Conservation (phyloP, 1,140 invertebrate genomes). For the Nasonia giraulti region DNA sequence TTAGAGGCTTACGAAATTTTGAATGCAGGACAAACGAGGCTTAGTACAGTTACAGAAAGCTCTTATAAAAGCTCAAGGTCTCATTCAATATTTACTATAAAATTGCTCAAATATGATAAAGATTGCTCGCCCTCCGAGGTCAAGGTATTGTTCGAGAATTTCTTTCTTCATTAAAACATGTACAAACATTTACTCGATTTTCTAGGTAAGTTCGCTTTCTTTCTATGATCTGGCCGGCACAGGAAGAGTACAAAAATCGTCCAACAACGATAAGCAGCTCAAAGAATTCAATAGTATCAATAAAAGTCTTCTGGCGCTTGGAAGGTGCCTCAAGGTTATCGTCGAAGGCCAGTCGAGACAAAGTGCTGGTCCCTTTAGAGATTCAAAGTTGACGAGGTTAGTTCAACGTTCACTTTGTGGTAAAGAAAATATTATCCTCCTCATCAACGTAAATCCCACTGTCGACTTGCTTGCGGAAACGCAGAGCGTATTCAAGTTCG, state of each 20-base stretch:
- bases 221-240: conserved; percentile 93
- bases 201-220: conserved; percentile 72
- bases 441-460: conserved; percentile 84
- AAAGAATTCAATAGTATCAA: conserved; percentile 92
- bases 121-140: conserved; percentile 56
- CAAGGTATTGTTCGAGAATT: conserved; percentile 47
- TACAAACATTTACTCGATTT: conserved; percentile 22
- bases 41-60: conserved; percentile 83
- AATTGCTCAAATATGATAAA: conserved; percentile 75
- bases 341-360: conserved; percentile 58
- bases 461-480: conserved; percentile 83
- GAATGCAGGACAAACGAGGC: conserved; percentile 82
- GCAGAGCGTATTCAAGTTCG: conserved; percentile 81
- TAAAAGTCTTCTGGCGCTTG: conserved; percentile 87
- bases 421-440: conserved; percentile 82
- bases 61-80: conserved; percentile 88
- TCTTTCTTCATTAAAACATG: conserved; percentile 2
- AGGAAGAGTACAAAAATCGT: conserved; percentile 85
- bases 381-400: conserved; percentile 85
- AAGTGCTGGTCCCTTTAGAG: conserved; percentile 74
- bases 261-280: conserved; percentile 82
- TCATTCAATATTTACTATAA: conserved; percentile 90
- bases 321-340: conserved; percentile 85
- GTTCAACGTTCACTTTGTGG: conserved; percentile 74
- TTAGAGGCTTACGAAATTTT: conserved; percentile 87